These are phyloP conservation scores for Dicranocentrus wangi DNA, from an alignment of 2,888 invertebrate genomes.

Conservation along the genomic window DNA sequence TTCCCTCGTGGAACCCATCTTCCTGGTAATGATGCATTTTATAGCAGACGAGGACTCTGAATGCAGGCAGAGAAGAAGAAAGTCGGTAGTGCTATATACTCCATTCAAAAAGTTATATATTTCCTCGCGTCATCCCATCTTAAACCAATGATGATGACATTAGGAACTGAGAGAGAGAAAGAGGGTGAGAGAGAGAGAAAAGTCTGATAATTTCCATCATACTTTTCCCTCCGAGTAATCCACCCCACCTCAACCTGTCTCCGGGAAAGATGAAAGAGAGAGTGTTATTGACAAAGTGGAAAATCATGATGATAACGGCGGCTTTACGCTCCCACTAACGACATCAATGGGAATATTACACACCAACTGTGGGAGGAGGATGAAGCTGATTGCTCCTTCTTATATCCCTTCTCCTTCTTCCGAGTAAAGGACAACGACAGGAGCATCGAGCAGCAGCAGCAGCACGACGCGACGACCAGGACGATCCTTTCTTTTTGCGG, in stretches of 20 bases:
- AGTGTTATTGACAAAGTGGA: conserved; percentile 69
- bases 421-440: conserved; percentile 1
- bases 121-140: no score
- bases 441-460: conserved; percentile 34
- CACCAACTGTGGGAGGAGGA: conserved; percentile 36
- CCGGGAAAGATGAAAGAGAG: conserved; percentile 24
- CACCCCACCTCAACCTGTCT: conserved; percentile 5
- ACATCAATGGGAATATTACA: conserved; percentile 66
- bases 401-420: no score
- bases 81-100: no score
- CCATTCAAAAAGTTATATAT: no score
- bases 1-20: no score
- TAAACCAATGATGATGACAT: neutral
- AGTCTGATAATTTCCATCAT: conserved; percentile 8
- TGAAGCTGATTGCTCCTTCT: conserved; percentile 44
- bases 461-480: no score
- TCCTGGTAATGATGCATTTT: no score
- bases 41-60: no score
- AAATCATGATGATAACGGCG: conserved; percentile 68
- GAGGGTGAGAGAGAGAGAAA: neutral
- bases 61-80: no score
- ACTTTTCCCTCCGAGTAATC: neutral
- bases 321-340: conserved; percentile 66
- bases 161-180: neutral
- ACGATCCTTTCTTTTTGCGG: conserved; percentile 55